A percentile compares a stretch with the other conserved stretches of the same genome.
Conservation (phyloP, 2,113 vertebrate species). For the Pyrgilauda ruficollis region DNA sequence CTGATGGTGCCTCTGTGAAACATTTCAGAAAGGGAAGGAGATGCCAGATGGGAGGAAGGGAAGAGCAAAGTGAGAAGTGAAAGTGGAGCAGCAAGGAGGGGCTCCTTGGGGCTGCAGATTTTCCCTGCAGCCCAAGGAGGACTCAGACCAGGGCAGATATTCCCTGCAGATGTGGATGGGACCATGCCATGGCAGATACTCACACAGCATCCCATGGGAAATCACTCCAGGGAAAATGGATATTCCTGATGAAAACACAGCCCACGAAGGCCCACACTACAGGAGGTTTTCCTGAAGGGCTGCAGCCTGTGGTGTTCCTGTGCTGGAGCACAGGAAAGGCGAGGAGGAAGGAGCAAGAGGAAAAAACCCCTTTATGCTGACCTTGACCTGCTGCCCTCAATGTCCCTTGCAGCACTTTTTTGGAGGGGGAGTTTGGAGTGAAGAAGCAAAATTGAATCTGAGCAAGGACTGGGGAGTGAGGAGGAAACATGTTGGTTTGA, state of each 20-base stretch:
- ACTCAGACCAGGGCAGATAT: neutral
- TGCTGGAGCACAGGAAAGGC: neutral
- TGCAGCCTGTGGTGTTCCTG: neutral
- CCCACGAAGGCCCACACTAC: neutral
- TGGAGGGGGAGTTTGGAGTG: neutral
- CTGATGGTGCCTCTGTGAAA: neutral
- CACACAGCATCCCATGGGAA: neutral
- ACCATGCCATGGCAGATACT: neutral
- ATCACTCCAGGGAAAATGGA: neutral
- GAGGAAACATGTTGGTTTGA: neutral
- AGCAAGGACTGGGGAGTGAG: neutral
- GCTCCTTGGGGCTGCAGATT: neutral
- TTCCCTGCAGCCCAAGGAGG: neutral
- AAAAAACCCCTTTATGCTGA: neutral
- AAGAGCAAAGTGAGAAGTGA: neutral
- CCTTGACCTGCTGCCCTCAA: neutral
- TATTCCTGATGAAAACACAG: neutral
- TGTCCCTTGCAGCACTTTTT: neutral
- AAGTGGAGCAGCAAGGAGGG: neutral
- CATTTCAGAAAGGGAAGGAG: neutral
- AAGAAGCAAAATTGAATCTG: neutral
- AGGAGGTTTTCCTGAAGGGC: neutral
- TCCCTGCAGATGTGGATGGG: neutral
- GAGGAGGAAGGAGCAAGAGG: neutral
- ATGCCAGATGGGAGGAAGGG: neutral